phyloP scores from a whole-genome alignment of 2,113 vertebrate species.

The Chionomys nivalis region DNA sequence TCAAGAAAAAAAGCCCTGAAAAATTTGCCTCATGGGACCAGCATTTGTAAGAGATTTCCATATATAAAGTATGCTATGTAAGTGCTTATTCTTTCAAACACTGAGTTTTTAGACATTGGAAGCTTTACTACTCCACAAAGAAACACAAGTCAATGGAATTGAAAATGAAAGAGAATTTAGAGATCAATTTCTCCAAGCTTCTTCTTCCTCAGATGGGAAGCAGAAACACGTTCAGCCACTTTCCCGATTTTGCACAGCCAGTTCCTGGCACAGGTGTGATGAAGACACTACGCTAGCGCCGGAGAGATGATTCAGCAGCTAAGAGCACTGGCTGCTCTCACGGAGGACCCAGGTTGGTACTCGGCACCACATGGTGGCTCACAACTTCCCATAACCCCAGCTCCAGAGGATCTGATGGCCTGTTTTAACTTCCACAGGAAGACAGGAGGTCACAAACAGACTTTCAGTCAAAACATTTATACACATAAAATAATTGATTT shows the following conservation, averaged over 20 bases:
- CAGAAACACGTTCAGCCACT: neutral
- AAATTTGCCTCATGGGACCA: neutral
- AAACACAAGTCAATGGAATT: neutral
- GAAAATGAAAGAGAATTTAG: neutral
- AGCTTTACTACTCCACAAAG: neutral
- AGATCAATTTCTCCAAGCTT: neutral
- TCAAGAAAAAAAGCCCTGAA: neutral
- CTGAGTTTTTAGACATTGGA: conserved; percentile 4
- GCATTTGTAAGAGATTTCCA: conserved; percentile 18
- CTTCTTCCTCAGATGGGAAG: neutral
- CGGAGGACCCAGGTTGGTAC: neutral
- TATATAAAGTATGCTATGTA: neutral
- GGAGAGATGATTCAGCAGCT: neutral
- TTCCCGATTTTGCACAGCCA: neutral
- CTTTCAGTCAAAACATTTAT: neutral
- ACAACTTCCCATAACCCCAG: neutral
- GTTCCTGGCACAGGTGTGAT: neutral
- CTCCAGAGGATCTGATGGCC: neutral
- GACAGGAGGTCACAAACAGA: neutral
- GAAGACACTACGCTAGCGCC: neutral
- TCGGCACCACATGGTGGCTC: neutral
- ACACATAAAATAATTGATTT: neutral
- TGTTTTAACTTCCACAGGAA: neutral
- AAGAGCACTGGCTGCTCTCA: neutral
- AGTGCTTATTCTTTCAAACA: neutral